Evolutionary conservation across 53 echinoderm and acorn worm genomes (phyloP), one percentile per base, ranked within the genome.

Genomic region (Paracentrotus lividus): DNA sequence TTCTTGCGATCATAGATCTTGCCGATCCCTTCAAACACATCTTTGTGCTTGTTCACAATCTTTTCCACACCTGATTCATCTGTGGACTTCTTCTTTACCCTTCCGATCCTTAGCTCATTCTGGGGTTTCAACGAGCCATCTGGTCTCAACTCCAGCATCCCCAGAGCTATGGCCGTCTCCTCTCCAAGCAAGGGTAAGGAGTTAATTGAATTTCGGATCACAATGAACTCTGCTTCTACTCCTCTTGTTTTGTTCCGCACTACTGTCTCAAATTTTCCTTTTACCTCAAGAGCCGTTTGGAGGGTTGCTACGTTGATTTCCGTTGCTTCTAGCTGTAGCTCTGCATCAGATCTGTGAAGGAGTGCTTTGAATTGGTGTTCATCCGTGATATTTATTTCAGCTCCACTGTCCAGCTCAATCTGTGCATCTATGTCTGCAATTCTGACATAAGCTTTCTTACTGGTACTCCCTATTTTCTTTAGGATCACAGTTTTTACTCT

Each of bases 321-420:
- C 14, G 61, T 94, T 9, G 85, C 38, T 49, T 93, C 4, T 26
- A 95, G 34, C 38, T 21, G 24, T 16, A 77, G 49, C 27, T 90
- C 32, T 29, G 49, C 45, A 64, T 51, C 61, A 20, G 92, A 69
- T 94, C 95, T 91, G 78, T 95, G 90, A 20, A 34, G 24, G 0
- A 94, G 45, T 65, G 93, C 94, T 53, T 81, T 93, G 90, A 90
- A 94, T 47, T 95, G 90, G 67, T 95, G 94, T 57, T 94, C 95
- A 90, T 95, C 94, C 95, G 91, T 94, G 72, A 95, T 18, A 66
- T 94, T 95, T 10, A 53, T 57, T 14, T 95, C 94, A 24, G 94
- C 92, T 40, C 92, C 92, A 47, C 88, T 96, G 58, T 94, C 95
- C 5, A 85, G 65, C 53, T 94, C 95, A 66, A 93, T 52, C 3